phyloP scores from a whole-genome alignment of 2,888 invertebrate genomes.

The Quadriops clusia region DNA sequence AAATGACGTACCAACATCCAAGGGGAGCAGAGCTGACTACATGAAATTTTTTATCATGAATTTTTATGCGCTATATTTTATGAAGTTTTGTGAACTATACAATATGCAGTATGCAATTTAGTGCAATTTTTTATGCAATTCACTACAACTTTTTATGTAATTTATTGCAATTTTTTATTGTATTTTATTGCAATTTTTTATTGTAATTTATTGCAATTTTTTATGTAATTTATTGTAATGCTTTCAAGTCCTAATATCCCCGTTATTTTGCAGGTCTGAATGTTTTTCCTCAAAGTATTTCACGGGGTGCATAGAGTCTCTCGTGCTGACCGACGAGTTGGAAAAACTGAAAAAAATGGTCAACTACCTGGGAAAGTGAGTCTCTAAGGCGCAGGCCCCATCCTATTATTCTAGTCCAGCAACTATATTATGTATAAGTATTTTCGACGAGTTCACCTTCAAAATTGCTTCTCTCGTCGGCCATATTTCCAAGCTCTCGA shows the following conservation, averaged over 20 bases:
- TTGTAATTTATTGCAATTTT: constrained; percentile 6
- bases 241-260: too few species aligned
- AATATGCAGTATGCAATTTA: too few species aligned
- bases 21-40: too few species aligned
- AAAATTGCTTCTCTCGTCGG: too few species aligned
- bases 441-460: constrained; percentile 22
- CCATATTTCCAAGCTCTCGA: too few species aligned
- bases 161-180: constrained; percentile 12
- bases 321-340: constrained; percentile 65
- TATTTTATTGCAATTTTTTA: too few species aligned
- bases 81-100: too few species aligned
- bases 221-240: constrained; percentile 17
- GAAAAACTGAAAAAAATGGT: constrained; percentile 68
- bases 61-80: too few species aligned
- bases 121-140: constrained; percentile 8
- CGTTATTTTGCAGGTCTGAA: constrained; percentile 60
- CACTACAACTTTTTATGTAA: constrained; percentile 5
- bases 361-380: constrained; percentile 54
- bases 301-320: constrained; percentile 69
- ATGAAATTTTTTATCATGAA: too few species aligned
- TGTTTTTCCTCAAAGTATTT: constrained; percentile 72
- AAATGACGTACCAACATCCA: too few species aligned
- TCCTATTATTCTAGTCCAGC: constrained; percentile 32
- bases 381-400: constrained; percentile 18
- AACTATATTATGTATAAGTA: constrained; percentile 23